A percentile compares a stretch with the other conserved stretches of the same genome.
These are phyloP conservation scores for Drosophila prostipennis DNA, from an alignment of 2,888 invertebrate species.

Conservation along the genomic window DNA sequence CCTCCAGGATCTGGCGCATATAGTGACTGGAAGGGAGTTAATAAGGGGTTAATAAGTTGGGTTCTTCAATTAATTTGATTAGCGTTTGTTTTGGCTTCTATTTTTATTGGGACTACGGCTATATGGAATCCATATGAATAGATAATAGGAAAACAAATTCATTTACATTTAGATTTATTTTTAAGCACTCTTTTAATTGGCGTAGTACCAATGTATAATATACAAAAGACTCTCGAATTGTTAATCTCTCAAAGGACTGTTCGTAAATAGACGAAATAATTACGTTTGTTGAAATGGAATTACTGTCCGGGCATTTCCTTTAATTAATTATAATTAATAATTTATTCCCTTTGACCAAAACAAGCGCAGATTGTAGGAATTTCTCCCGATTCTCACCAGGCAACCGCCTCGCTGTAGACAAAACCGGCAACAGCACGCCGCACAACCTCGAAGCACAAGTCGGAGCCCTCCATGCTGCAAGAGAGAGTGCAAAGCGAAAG, in stretches of 20 bases:
- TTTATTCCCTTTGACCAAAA: slow-evolving; percentile 14
- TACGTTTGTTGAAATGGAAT: slow-evolving; percentile 11
- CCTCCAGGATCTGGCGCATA: slow-evolving; percentile 98
- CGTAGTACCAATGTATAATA: too few species aligned
- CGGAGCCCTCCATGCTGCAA: slow-evolving; percentile 98
- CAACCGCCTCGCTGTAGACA: slow-evolving; percentile 99
- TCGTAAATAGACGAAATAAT: slow-evolving; percentile 2
- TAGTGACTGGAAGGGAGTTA: slow-evolving; percentile 93
- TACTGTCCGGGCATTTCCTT: neutral
- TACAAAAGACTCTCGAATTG: too few species aligned
- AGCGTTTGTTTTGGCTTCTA: neutral
- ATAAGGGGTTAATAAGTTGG: neutral
- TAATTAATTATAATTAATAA: slow-evolving; percentile 12
- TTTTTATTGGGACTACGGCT: neutral
- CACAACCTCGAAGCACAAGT: slow-evolving; percentile 99
- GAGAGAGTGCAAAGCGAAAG: slow-evolving; percentile 34
- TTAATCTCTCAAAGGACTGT: neutral
- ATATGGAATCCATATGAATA: slow-evolving; percentile 1
- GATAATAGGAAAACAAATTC: neutral
- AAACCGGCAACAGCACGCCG: slow-evolving; percentile 98
- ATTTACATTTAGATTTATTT: neutral
- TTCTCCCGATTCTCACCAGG: slow-evolving; percentile 89
- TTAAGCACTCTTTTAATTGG: too few species aligned
- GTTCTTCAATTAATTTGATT: neutral
- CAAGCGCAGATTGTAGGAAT: slow-evolving; percentile 19